Evolutionary conservation across 2,888 invertebrate genomes (phyloP), one percentile per base, ranked within the genome.

Genomic region (Mythimna loreyi): DNA sequence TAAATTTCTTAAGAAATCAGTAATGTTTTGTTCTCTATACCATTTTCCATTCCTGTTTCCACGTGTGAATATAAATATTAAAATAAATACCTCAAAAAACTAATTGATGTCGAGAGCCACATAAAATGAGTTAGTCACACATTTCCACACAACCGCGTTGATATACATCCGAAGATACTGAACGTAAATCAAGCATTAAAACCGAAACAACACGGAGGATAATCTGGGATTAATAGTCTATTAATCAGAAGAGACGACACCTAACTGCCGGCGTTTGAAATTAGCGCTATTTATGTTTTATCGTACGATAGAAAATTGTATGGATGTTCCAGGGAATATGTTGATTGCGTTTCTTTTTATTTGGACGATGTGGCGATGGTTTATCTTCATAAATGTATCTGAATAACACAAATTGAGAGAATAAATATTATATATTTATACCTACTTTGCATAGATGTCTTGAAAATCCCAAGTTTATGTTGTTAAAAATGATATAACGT

Each of bases 211-310:
- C 85, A 80, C 75, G 69, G 72, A 79, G 85, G 85, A 87, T 90
- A 89, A 92, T 90, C 87, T 86, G 78, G 87, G 89, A 91, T 92
- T 89, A 92, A 89, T 90, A 86, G 78, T 71, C 88, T 81, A 91
- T 92, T 91, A 90, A 89, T 92, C 91, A 90, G 86, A 74, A 77
- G 73, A 78, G 80, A 86, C 84, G 90, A 91, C 89, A 88, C 78
- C 82, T 81, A 87, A 85, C 87, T 82, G 78, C 82, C 80, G 85
- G 86, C 86, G 87, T 87, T 85, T 82, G 80, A 85, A 87, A 89
- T 88, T 77, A 72, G 72, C 58, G 57, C 70, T 84, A 82, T 82
- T 82, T 75, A 82, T 79, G 63, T 68, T 67, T 67, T 67, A 53
- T 53, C 52, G 63, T 50, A 61, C 36, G 28, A 58, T 56, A 59